Evolutionary conservation across 1,140 invertebrate species (phyloP), one percentile per base, ranked within the genome.

Genomic region (Zaprionus vittiger): DNA sequence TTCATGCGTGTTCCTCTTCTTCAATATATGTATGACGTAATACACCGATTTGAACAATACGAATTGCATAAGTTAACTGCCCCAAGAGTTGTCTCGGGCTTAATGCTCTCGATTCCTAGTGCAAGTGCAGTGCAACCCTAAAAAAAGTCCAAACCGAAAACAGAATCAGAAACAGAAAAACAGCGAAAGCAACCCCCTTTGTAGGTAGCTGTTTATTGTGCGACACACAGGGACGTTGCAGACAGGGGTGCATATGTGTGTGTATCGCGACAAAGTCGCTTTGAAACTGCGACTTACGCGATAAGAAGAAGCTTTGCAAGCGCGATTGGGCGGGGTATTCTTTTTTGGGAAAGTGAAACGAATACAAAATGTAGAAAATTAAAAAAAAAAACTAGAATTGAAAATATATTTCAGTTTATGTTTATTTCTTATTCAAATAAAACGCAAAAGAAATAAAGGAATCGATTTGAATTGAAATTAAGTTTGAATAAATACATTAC

Each of bases 81-180:
- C 55, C 31, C 55, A 9, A 60, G 59, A 60, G 34, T 71, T 65
- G 59, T 52, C 15, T 41, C 38, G 4, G 26, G 41, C 26, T n/a
- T 69, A 38, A 37, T 68, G 65, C n/a, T 67, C 28, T 67, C 28
- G 11, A 47, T n/a, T 31, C 31, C 68, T 65, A 72, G 54, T 76
- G 73, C 61, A 72, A 61, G 60, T 64, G 68, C 68, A 72, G 26
- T 65, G 61, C 73, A 76, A 76, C 73, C 73, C 68, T 76, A 65
- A 65, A 72, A 72, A 72, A 65, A 72, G 41, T 34, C 38, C 5
- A 54, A 52, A 6, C 41, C 17, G 38, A 59, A 69, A 74, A 70
- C 54, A 24, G 47, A 52, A 24, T 22, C 47, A 20, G n/a, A 12
- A 49, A 15, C 47, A 14, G 15, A 49, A 22, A 20, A 22, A 20